phyloP scores from a whole-genome alignment of 2,113 vertebrate genomes.

The Rissa tridactyla region DNA sequence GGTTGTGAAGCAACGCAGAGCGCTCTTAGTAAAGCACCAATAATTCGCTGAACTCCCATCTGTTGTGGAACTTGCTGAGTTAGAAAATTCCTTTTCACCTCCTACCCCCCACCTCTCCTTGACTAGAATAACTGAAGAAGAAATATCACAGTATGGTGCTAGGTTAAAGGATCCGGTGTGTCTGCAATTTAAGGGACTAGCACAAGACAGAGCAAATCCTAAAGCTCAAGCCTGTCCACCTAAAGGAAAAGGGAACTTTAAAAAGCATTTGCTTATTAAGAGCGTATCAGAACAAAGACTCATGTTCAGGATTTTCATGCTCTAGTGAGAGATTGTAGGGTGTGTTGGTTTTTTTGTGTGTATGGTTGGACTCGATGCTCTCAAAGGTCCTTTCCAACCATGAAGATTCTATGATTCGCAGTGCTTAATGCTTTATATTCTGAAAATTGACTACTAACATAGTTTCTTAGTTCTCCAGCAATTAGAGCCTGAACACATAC shows the following conservation, averaged over 20 bases:
- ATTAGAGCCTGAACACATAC: background rate
- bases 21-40: conserved; percentile 23
- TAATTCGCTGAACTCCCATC: conserved; percentile 44
- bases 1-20: conserved; percentile 9
- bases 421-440: background rate
- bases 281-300: background rate
- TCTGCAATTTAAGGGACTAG: background rate
- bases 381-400: too few relatives aligned
- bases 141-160: background rate
- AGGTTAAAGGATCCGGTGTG: background rate
- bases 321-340: too few relatives aligned
- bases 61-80: conserved; percentile 40
- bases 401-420: background rate
- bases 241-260: background rate
- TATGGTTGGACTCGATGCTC: too few relatives aligned
- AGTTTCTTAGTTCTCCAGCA: background rate
- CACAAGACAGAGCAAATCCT: conserved; percentile 28
- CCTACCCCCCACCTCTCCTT: background rate
- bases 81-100: conserved; percentile 31
- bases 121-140: conserved; percentile 4
- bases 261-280: background rate
- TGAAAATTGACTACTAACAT: background rate
- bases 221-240: background rate
- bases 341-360: too few relatives aligned
- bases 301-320: background rate